These are phyloP conservation scores for Globodera ellingtonae DNA, from an alignment of 1,140 invertebrate genomes.

Conservation along the genomic window DNA sequence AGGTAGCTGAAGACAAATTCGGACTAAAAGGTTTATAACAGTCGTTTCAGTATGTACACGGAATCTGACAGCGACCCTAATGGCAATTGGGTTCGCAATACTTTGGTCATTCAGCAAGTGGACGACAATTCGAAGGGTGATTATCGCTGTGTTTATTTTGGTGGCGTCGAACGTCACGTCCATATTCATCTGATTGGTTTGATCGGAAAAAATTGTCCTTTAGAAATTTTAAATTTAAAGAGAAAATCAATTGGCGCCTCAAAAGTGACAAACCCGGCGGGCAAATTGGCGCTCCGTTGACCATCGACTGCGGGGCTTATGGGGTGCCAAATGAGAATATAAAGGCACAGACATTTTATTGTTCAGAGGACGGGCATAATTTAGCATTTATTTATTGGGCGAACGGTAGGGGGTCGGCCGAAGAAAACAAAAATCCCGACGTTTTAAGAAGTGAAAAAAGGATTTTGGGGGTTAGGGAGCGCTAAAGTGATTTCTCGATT, in stretches of 20 bases:
- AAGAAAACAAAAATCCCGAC: no score
- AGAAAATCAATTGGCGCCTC: slow-evolving; percentile 45
- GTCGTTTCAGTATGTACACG: not conserved
- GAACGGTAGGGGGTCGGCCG: no score
- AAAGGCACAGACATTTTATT: not conserved
- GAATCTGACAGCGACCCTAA: not conserved
- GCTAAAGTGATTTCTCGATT: no score
- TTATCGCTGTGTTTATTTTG: slow-evolving; percentile 1
- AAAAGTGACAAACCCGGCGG: slow-evolving; percentile 32
- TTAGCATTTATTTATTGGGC: no score
- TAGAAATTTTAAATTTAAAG: slow-evolving; percentile 31
- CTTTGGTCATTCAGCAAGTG: not conserved
- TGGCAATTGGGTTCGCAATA: not conserved
- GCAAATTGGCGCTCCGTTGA: slow-evolving; percentile 38
- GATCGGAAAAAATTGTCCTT: not conserved
- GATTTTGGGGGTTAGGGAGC: no score
- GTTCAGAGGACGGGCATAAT: not conserved
- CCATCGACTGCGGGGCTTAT: slow-evolving; percentile 45
- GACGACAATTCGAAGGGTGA: not conserved
- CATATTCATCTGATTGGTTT: not conserved
- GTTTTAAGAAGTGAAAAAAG: no score
- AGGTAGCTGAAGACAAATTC: not conserved
- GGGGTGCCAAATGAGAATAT: slow-evolving; percentile 35
- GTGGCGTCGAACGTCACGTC: not conserved
- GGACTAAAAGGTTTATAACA: not conserved